Evolutionary conservation across 2,888 invertebrate species (phyloP).

Genomic region (Mylabris sibirica): DNA sequence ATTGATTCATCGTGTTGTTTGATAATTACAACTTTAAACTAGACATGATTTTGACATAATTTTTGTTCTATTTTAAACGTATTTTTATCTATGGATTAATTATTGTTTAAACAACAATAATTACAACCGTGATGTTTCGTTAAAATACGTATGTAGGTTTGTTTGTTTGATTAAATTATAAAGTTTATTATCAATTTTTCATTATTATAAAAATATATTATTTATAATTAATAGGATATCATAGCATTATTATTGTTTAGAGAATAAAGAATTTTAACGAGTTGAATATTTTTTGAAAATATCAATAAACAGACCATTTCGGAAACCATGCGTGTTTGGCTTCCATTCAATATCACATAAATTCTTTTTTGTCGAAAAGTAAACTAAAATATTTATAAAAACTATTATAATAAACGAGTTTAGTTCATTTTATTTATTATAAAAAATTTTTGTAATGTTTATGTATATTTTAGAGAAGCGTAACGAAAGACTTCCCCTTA

Average conservation of each 20-base stretch:
- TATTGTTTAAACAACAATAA: background rate
- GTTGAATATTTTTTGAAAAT: too few species aligned
- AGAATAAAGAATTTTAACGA: background rate
- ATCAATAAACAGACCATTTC: background rate
- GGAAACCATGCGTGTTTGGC: background rate
- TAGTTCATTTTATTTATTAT: too few species aligned
- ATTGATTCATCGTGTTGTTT: background rate
- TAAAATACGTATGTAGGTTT: background rate
- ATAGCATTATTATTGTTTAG: background rate
- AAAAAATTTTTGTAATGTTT: too few species aligned
- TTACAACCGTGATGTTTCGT: background rate
- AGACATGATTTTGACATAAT: background rate
- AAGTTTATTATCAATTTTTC: background rate
- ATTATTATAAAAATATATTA: background rate
- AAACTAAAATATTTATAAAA: background rate
- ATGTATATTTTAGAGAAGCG: too few species aligned
- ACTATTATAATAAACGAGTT: too few species aligned
- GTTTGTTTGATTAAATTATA: background rate
- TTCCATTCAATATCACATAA: background rate
- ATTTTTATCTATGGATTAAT: slow-evolving; percentile 1
- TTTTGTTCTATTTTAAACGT: background rate
- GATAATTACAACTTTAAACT: background rate
- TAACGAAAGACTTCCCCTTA: too few species aligned
- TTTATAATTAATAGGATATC: background rate
- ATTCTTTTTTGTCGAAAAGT: background rate